Evolutionary conservation across 2,888 invertebrate species (phyloP), one percentile per base, ranked within the genome.

Genomic region (Archips crataeganus): DNA sequence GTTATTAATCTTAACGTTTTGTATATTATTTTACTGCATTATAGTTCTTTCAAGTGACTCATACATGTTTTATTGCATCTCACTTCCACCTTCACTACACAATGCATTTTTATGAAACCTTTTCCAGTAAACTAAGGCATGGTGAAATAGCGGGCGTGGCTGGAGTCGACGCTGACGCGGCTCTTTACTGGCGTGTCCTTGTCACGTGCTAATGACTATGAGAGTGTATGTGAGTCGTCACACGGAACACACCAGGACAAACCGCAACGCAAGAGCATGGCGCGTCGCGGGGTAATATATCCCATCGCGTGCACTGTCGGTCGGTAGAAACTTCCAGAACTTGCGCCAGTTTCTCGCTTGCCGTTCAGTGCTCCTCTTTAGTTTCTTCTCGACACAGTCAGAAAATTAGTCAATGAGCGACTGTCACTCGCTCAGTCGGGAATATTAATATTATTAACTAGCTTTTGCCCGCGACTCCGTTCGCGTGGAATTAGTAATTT

Each of bases 171-270:
- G 23, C 57, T 57, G 57, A 57, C 57, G 32, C 57, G 32, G 57
- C 57, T 11, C 51, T 15, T 5, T 15, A 9, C 32, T 57, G 57
- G 32, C 57, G 57, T 32, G 57, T 32, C 57, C 57, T 57, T 57
- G 57, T 57, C 57, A 57, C 57, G 32, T 32, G 11, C 32, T 57
- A 57, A 57, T 32, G 57, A 32, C 32, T 32, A 57, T 57, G 57
- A 32, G 32, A 57, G 32, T 54, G 3, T 54, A 54, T 54, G 51
- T 51, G 15, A 15, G 49, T 15, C 51, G 5, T 57, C 32, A 10
- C 57, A 57, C 32, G 11, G 57, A 57, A 57, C 32, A 32, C 57
- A 32, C 11, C 57, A 13, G 32, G 32, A 32, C 57, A 32, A 57
- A 57, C 57, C 32, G 57, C 57, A 57, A 23, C 57, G 32, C 57